These are phyloP conservation scores for Calameuta idolon DNA, from an alignment of 2,888 invertebrate genomes.

Conservation along the genomic window DNA sequence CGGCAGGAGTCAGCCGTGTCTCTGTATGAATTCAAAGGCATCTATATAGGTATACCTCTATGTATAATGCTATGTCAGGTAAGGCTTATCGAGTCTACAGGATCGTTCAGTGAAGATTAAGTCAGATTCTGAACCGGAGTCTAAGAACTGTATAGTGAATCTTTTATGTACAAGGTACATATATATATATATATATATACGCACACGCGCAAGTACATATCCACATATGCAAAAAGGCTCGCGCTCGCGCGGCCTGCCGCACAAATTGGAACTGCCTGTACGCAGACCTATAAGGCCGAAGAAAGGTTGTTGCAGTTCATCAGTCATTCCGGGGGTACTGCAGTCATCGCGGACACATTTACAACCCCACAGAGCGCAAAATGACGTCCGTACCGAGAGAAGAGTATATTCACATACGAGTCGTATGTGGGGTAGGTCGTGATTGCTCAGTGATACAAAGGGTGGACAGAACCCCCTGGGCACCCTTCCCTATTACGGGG, in stretches of 20 bases:
- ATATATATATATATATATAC: neutral
- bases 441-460: constrained; percentile 67
- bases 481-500: constrained; percentile 50
- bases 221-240: constrained; percentile 4
- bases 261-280: constrained; percentile 3
- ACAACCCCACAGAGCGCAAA: constrained; percentile 59
- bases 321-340: constrained; percentile 61
- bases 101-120: neutral
- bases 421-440: constrained; percentile 63
- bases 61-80: no score
- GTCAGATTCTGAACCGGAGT: neutral
- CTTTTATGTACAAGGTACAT: neutral
- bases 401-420: constrained; percentile 32
- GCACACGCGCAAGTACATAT: neutral
- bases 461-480: constrained; percentile 63
- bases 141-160: neutral
- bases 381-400: constrained; percentile 53
- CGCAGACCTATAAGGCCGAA: constrained; percentile 39
- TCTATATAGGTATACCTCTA: neutral
- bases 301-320: constrained; percentile 64
- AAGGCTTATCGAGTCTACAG: no score
- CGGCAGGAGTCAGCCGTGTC: neutral
- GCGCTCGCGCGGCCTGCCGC: neutral
- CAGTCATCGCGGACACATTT: constrained; percentile 54
- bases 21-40: neutral